Evolutionary conservation across 2,888 invertebrate genomes (phyloP).

Genomic region (Hypselothyrea guttata): DNA sequence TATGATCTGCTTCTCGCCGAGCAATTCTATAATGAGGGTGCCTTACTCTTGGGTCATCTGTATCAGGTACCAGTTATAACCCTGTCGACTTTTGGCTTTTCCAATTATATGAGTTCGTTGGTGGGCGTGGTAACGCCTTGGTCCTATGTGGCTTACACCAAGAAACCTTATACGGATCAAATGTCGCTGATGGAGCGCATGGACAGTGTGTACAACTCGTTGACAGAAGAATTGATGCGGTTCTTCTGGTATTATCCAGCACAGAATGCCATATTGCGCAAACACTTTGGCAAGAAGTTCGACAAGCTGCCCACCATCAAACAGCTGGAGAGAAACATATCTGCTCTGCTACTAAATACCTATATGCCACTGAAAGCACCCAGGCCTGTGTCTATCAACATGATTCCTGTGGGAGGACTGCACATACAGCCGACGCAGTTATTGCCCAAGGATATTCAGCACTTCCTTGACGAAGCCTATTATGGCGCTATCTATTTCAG

Average conservation of each 20-base stretch:
- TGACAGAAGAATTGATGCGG: slow-evolving; percentile 66
- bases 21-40: slow-evolving; percentile 81
- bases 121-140: slow-evolving; percentile 82
- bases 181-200: slow-evolving; percentile 84
- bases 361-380: slow-evolving; percentile 81
- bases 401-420: slow-evolving; percentile 84
- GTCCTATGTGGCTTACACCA: slow-evolving; percentile 82
- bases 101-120: slow-evolving; percentile 80
- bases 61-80: slow-evolving; percentile 81
- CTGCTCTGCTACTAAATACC: slow-evolving; percentile 82
- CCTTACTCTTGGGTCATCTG: slow-evolving; percentile 79
- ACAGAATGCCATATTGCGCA: slow-evolving; percentile 70
- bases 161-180: slow-evolving; percentile 80
- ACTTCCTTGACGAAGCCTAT: slow-evolving; percentile 79
- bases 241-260: slow-evolving; percentile 71
- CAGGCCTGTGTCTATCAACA: slow-evolving; percentile 80
- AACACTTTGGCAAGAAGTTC: slow-evolving; percentile 63
- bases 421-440: slow-evolving; percentile 81
- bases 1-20: slow-evolving; percentile 82
- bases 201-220: slow-evolving; percentile 81
- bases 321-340: slow-evolving; percentile 82
- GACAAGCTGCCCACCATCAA: slow-evolving; percentile 77
- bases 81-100: slow-evolving; percentile 79
- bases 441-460: slow-evolving; percentile 71
- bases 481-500: slow-evolving; percentile 79